Base-by-base conservation (phyloP, 1,140 invertebrate genomes). In the Samia ricini region DNA sequence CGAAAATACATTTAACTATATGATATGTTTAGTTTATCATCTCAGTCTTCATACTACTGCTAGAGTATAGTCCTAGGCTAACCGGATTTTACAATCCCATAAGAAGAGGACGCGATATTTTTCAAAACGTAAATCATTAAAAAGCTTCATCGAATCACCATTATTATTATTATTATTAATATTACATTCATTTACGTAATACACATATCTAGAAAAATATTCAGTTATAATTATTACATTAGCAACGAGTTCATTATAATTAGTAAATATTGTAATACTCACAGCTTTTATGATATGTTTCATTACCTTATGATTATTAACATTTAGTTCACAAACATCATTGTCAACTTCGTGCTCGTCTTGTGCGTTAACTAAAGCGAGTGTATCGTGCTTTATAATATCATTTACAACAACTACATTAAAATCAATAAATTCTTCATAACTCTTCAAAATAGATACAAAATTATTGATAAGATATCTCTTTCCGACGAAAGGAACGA, bases 161-260 rank as follows among this genome's bases (percentile, higher is more conserved):
- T 68, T 1, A 42, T 42, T 42, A 42, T 15, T 15, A 71, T 68
- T 1, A 42, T 42, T 42, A 42, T 15, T 15, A 42, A 42, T 74
- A 81, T 74, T 82, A 85, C 71, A 81, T 79, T 68, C 79, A 83
- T 80, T 85, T 76, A 82, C 73, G 60, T 83, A 85, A 84, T 83
- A 90, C 79, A 89, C 83, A 81, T 88, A 79, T 81, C 85, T 90
- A 90, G 85, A 90, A 90, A 90, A 90, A 90, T 90, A 90, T 90
- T 88, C 83, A 88, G 72, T 80, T 89, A 86, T 83, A 81, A 85
- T 85, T n/a, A n/a, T n/a, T 81, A 80, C 84, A 77, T 86, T 70
- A 79, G 79, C 80, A 86, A 87, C 81, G 76, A 85, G 81, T 83
- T 78, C 76, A 83, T 86, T 85, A 79, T 82, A 85, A 82, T 86